Evolutionary conservation across 2,113 vertebrate genomes (phyloP).

Genomic region (Microcebus murinus): DNA sequence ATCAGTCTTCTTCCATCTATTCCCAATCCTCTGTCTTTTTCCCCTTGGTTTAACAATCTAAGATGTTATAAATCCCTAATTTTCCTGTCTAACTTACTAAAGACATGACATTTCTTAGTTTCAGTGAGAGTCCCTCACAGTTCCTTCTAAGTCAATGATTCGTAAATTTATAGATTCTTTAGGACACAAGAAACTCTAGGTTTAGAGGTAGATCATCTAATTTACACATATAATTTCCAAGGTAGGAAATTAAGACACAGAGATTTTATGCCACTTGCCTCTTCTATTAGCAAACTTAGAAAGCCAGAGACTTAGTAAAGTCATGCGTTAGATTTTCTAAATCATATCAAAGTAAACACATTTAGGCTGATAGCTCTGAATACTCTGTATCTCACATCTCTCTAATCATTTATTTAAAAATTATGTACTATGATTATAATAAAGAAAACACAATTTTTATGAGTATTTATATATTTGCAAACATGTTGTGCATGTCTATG

Average conservation of each 20-base stretch:
- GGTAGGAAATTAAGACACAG: not conserved
- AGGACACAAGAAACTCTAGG: not conserved
- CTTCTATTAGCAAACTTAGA: not conserved
- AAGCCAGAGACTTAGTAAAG: not conserved
- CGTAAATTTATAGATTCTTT: not conserved
- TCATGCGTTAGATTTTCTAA: not conserved
- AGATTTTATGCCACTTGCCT: not conserved
- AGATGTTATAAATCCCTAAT: not conserved
- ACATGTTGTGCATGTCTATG: not conserved
- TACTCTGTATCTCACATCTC: not conserved
- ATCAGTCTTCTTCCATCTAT: not conserved
- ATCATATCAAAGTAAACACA: slow-evolving; percentile 6
- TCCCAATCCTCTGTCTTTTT: not conserved
- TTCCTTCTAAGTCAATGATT: not conserved
- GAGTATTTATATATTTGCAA: not conserved
- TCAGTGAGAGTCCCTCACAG: not conserved
- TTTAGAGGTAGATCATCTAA: not conserved
- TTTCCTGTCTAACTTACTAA: not conserved
- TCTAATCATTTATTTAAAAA: not conserved
- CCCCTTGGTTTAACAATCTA: not conserved
- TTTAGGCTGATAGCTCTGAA: not conserved
- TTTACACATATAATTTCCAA: not conserved
- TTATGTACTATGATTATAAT: not conserved
- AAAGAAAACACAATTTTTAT: not conserved
- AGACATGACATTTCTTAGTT: not conserved